phyloP scores from a whole-genome alignment of 2,888 invertebrate species.

The Epirrhoe alternata region DNA sequence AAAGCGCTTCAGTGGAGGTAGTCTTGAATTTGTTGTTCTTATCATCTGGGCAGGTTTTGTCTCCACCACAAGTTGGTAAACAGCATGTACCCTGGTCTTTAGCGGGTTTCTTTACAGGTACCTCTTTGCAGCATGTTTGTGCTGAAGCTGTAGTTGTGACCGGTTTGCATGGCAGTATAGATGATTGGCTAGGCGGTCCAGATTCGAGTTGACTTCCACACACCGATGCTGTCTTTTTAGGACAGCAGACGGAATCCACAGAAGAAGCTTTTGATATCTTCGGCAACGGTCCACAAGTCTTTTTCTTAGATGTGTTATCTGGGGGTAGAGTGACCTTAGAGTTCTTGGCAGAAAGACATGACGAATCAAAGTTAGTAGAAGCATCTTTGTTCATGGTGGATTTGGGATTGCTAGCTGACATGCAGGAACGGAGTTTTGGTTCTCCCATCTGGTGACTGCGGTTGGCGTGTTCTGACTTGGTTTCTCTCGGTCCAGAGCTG shows the following conservation, averaged over 20 bases:
- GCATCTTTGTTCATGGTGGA: slow-evolving; percentile 21
- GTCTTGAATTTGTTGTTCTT: slow-evolving; percentile 17
- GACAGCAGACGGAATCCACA: slow-evolving; percentile 20
- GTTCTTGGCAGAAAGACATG: slow-evolving; percentile 12
- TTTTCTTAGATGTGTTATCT: slow-evolving; percentile 2
- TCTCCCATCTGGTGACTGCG: slow-evolving; percentile 31
- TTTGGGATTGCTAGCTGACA: slow-evolving; percentile 30
- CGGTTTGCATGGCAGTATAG: slow-evolving; percentile 16
- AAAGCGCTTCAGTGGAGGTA: slow-evolving; percentile 25
- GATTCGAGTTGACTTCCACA: slow-evolving; percentile 22
- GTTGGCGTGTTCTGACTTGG: slow-evolving; percentile 31
- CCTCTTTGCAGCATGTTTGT: slow-evolving; percentile 23
- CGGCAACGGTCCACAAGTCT: slow-evolving; percentile 8
- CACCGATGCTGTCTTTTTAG: slow-evolving; percentile 16
- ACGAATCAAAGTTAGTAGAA: slow-evolving; percentile 11
- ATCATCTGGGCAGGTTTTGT: slow-evolving; percentile 13
- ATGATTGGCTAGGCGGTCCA: slow-evolving; percentile 9
- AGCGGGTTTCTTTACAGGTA: slow-evolving; percentile 17
- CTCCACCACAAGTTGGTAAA: slow-evolving; percentile 22
- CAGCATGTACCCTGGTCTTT: slow-evolving; percentile 17
- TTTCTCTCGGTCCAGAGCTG: slow-evolving; percentile 15
- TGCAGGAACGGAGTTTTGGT: slow-evolving; percentile 31
- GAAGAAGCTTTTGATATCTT: slow-evolving; percentile 16
- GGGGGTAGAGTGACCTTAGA: slow-evolving; percentile 16
- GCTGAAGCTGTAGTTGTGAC: slow-evolving; percentile 7